These are phyloP conservation scores for Mesorhabditis sp. DNA, from an alignment of 2,888 invertebrate species.

Conservation along the genomic window DNA sequence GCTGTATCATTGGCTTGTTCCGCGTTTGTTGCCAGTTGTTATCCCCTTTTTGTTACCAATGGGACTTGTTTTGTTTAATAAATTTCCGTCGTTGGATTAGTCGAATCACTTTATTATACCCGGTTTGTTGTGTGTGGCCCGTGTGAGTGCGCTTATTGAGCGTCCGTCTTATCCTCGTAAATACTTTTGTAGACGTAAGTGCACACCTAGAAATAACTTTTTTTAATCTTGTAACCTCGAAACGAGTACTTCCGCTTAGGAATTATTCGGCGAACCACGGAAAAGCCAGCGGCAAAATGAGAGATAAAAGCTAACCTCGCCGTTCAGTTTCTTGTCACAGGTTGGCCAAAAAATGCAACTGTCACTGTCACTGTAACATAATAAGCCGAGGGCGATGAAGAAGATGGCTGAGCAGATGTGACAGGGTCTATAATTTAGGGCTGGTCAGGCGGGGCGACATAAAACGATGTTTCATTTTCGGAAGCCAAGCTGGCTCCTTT, in stretches of 20 bases:
- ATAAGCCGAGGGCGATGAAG: conserved; percentile 82
- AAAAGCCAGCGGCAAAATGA: too few relatives aligned
- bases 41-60: neutral
- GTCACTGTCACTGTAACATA: conserved; percentile 67
- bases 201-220: conserved; percentile 29
- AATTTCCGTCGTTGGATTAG: neutral
- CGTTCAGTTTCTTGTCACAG: conserved; percentile 45
- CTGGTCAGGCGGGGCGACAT: too few relatives aligned
- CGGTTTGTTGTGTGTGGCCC: conserved; percentile 8
- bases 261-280: too few relatives aligned
- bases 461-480: too few relatives aligned
- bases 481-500: too few relatives aligned
- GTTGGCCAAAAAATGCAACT: conserved; percentile 77
- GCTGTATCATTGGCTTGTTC: conserved; percentile 10
- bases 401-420: conserved; percentile 94
- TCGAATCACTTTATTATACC: neutral
- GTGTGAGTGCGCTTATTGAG: conserved; percentile 13
- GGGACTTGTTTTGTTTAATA: neutral
- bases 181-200: conserved; percentile 28
- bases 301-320: conserved; percentile 14
- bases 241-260: too few relatives aligned
- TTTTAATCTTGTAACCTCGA: too few relatives aligned
- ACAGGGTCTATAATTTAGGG: conserved; percentile 73
- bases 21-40: conserved; percentile 5
- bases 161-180: conserved; percentile 15